These are phyloP conservation scores for Paralvinella palmiformis DNA, from an alignment of 1,140 invertebrate species.

Conservation along the genomic window DNA sequence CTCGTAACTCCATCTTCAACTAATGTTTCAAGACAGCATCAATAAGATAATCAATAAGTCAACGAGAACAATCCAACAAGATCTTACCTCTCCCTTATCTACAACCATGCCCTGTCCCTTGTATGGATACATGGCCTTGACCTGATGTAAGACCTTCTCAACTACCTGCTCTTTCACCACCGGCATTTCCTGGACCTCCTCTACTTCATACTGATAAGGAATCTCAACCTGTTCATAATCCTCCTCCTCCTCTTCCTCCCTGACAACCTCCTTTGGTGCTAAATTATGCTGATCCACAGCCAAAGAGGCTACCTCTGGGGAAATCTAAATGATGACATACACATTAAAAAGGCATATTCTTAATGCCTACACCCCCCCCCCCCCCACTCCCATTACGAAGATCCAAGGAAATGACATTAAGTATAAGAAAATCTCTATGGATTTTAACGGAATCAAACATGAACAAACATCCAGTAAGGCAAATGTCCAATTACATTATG, in stretches of 20 bases:
- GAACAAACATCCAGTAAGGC: no score
- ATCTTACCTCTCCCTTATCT: constrained; percentile 75
- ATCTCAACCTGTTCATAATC: constrained; percentile 59
- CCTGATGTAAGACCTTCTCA: constrained; percentile 81
- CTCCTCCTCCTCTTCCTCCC: constrained; percentile 43
- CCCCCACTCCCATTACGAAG: neutral
- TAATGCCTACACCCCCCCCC: neutral
- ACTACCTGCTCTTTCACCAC: constrained; percentile 79
- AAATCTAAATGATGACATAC: neutral
- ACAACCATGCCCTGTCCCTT: constrained; percentile 86
- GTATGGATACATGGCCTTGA: constrained; percentile 80
- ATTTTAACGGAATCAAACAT: no score
- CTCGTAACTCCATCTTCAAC: no score
- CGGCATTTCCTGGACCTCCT: constrained; percentile 77
- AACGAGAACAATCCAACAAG: no score
- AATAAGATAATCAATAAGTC: no score
- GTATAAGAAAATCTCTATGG: no score
- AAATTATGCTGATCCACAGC: neutral
- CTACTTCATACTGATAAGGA: constrained; percentile 79
- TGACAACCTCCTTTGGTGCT: constrained; percentile 25
- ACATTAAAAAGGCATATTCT: neutral
- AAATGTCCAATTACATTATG: constrained; percentile 38
- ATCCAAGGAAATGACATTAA: no score
- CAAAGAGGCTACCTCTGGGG: neutral
- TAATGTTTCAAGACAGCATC: no score